Base-by-base conservation (phyloP, 2,888 invertebrate species). In the Plagodis pulveraria region DNA sequence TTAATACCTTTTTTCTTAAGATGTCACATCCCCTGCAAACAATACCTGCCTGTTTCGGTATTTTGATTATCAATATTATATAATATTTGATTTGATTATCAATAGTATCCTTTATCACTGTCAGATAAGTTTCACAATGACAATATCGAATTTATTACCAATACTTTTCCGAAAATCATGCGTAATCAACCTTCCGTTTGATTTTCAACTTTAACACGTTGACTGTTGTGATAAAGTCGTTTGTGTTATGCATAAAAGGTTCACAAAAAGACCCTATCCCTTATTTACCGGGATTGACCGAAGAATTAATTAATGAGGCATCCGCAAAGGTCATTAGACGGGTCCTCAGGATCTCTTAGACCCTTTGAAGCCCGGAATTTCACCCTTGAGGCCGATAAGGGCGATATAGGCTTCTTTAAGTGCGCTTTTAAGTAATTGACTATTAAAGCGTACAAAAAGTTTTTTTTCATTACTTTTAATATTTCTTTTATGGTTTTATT, bases 291-390 rank as follows among this genome's bases (percentile, higher is more conserved):
- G 77, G 77, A 81, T 80, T 78, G 77, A 76, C 69, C 69, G 58
- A 76, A 68, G 79, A 84, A 84, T 84, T 86, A 86, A 85, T 86
- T 85, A 84, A 82, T 84, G 81, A 76, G 76, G 73, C 75, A 71
- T 73, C 77, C 73, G 74, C 73, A 76, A 76, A 76, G 78, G 76
- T 75, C 76, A 81, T 78, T 80, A 64, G 55, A 71, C 65, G 70
- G 68, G 65, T 70, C 67, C 61, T 64, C 60, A 53, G 65, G 60
- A 65, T 66, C 64, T 63, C 65, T 66, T 62, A 66, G 73, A 71
- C 71, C 74, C 71, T 76, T 71, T 69, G 67, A 69, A 65, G 63
- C 69, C 45, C 72, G 71, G 65, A 74, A 78, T 76, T 71, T 67
- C 56, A 69, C 73, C 72, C 76, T 57, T 62, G 78, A 74, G 78